Base-by-base conservation (phyloP, 2,797 vertebrate genomes). In the Rhodeus uyekii region DNA sequence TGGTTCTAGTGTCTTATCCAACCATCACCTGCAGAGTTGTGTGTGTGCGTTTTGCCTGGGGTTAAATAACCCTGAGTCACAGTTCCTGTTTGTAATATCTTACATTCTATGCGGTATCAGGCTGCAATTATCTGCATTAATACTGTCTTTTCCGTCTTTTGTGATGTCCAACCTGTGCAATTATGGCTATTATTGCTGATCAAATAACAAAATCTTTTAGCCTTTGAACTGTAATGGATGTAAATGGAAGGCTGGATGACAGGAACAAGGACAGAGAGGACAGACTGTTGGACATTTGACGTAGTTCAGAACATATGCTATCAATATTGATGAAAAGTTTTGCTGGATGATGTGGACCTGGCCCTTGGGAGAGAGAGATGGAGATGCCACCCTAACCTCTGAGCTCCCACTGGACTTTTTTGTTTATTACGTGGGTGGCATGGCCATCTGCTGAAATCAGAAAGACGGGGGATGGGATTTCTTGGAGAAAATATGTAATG, bases 371-470 rank as follows among this genome's bases (percentile, higher is more conserved):
- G 75, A 75, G 77, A 53, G 64, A 72, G 75, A 74, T 76, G 74
- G 55, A 86, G 58, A 78, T 81, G 77, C 63, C 55, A 77, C 80
- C 68, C 77, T 85, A 76, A 83, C 76, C 72, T 75, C 74, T 36
- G 8, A 67, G 72, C 50, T 86, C 84, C 82, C 77, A 63, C 60
- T 42, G 78, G 83, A 84, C 61, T 64, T 68, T 61, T 82, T 79
- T 76, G 68, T 87, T 88, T 80, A 83, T 83, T 73, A 80, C 64
- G 83, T 90, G 87, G 87, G 86, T 85, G 87, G 86, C 81, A 72
- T 38, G 60, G 80, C 87, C 89, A 90, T 90, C 87, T 90, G 89
- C 83, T 88, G 69, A 87, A 86, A 83, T 74, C 82, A 74, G 65
- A 85, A 86, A 78, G 36, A 72, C 65, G 83, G 79, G 73, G 72